Base-by-base conservation (phyloP, 2,113 vertebrate species). In the Zosterops pallidus region DNA sequence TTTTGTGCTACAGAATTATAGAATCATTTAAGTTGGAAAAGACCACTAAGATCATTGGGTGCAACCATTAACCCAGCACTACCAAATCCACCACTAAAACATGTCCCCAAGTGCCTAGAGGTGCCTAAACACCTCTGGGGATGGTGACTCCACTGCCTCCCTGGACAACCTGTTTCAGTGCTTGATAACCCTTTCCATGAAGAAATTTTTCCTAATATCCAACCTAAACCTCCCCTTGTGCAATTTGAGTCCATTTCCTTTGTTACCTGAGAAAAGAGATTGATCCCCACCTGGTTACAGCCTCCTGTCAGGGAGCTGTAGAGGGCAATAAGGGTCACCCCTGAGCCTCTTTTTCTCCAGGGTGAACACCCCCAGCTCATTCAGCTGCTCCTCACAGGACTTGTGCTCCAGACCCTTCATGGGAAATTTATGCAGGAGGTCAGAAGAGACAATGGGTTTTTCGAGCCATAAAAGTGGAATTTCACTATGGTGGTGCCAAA, bases 361-460 rank as follows among this genome's bases (percentile, higher is more conserved):
- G 13, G 2, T 47, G 39, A 68, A 1, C 62, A 44, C 0, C 4
- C 16, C 7, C 53, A 75, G 24, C 14, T 76, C 47, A 33, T 25
- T 53, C 70, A 69, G 41, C 21, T 46, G n/a, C 21, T 62, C 5
- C 47, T 21, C 25, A 47, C 0, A 31, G 55, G n/a, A 13, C 12
- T 41, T 0, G 0, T 75, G 24, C 22, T 69, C 39, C 64, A 60
- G 64, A 55, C 4, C 20, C 29, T 55, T 31, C 55, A 13, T 0
- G 1, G 41, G 24, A 31, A 18, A 9, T 24, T 47, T 31, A 19
- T 35, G 47, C 5, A 42, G 41, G 20, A 71, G 31, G 14, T 47
- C 12, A 2, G 31, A 78, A 62, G 22, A 87, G 15, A 44, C 33
- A 35, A 19, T 31, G 26, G 11, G 12, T 3, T 65, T 91, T 87